A percentile compares a stretch with the other conserved stretches of the same genome.
These are phyloP conservation scores for Drosophila ohnishii DNA, from an alignment of 1,140 invertebrate genomes.

Conservation along the genomic window DNA sequence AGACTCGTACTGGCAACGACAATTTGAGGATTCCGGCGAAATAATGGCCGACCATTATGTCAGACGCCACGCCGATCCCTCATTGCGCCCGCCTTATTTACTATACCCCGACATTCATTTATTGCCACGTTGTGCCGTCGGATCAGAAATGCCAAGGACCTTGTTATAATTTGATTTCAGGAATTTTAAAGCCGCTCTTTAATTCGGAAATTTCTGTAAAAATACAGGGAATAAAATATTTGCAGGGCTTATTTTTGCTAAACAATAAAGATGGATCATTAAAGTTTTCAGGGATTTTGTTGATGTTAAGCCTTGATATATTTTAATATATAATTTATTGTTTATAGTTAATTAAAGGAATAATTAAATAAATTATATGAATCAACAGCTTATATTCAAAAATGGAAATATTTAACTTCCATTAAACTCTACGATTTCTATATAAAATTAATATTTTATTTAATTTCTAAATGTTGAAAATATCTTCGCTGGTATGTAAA, in stretches of 20 bases:
- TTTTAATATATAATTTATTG: neutral
- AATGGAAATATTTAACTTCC: too few relatives aligned
- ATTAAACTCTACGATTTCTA: too few relatives aligned
- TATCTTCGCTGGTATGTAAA: neutral
- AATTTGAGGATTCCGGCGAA: slow-evolving; percentile 63
- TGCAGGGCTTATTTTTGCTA: neutral
- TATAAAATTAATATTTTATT: too few relatives aligned
- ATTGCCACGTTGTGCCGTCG: slow-evolving; percentile 22
- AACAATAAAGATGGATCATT: neutral
- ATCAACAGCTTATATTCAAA: too few relatives aligned
- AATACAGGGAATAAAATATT: neutral
- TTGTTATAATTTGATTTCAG: slow-evolving; percentile 40
- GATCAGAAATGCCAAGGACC: slow-evolving; percentile 24
- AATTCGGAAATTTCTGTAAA: neutral
- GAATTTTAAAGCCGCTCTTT: slow-evolving; percentile 7
- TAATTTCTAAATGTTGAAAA: neutral
- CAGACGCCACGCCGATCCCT: slow-evolving; percentile 22
- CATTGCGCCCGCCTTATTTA: slow-evolving; percentile 25
- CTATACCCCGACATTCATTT: slow-evolving; percentile 27
- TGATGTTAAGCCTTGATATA: neutral
- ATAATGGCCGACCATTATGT: slow-evolving; percentile 77
- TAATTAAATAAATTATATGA: too few relatives aligned
- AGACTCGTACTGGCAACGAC: slow-evolving; percentile 36
- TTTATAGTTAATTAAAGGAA: neutral
- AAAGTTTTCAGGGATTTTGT: neutral